Conservation (phyloP, 2,888 invertebrate species). For the Melinaea menophilus region DNA sequence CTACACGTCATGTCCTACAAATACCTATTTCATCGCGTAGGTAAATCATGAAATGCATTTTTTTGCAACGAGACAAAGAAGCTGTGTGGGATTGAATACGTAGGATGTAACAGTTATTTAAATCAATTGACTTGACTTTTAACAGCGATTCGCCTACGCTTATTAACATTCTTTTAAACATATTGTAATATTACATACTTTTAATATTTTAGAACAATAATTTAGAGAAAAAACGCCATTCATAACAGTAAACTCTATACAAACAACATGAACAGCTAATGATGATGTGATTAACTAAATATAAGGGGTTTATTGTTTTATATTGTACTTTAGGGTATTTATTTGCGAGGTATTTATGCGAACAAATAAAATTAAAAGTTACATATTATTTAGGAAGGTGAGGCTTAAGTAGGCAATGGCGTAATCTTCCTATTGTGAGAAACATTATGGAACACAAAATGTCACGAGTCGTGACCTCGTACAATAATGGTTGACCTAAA, state of each 20-base stretch:
- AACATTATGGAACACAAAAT: constrained; percentile 40
- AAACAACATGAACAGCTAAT: too few relatives aligned
- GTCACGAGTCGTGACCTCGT: constrained; percentile 41
- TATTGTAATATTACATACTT: not conserved
- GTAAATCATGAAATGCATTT: too few relatives aligned
- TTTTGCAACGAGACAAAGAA: too few relatives aligned
- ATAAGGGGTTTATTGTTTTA: too few relatives aligned
- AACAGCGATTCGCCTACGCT: constrained; percentile 11
- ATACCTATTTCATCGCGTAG: too few relatives aligned
- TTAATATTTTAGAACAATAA: too few relatives aligned
- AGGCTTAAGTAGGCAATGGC: constrained; percentile 50
- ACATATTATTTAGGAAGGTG: constrained; percentile 40
- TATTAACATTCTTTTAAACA: constrained; percentile 10
- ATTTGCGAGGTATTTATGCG: constrained; percentile 5
- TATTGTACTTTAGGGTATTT: not conserved
- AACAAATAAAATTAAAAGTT: not conserved
- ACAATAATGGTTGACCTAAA: constrained; percentile 20
- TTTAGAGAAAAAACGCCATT: too few relatives aligned
- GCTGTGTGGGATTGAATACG: not conserved
- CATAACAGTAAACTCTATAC: too few relatives aligned
- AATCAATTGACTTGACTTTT: constrained; percentile 4
- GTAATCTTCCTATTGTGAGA: constrained; percentile 51
- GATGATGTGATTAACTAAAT: too few relatives aligned
- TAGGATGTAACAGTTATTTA: constrained; percentile 9
- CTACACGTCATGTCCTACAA: too few relatives aligned